These are phyloP conservation scores for Carpatolechia fugitivella DNA, from an alignment of 2,888 invertebrate genomes.

Conservation along the genomic window DNA sequence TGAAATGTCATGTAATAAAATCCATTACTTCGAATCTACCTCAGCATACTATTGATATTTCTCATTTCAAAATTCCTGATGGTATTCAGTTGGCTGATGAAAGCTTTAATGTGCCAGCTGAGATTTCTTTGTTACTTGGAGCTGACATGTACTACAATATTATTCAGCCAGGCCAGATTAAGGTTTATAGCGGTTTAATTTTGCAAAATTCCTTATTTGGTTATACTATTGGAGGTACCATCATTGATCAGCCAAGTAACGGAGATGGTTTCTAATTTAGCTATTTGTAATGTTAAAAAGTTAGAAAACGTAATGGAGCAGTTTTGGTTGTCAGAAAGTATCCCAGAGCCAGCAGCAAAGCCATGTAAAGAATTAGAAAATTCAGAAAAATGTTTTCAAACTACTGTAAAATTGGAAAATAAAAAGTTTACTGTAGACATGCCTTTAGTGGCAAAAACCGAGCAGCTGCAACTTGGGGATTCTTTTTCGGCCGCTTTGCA, in stretches of 20 bases:
- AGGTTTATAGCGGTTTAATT: conserved; percentile 13
- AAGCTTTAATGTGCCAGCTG: conserved; percentile 11
- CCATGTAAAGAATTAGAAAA: conserved; percentile 6
- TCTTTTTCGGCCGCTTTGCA: conserved; percentile 22
- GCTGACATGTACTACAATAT: conserved; percentile 21
- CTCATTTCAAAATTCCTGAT: conserved; percentile 1
- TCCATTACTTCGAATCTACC: conserved; percentile 10
- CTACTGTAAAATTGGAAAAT: background rate
- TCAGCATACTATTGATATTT: conserved; percentile 6
- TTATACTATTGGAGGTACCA: conserved; percentile 20
- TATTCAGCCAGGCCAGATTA: conserved; percentile 14
- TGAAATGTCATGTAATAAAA: background rate
- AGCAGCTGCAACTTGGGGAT: conserved; percentile 20
- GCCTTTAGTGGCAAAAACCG: conserved; percentile 5
- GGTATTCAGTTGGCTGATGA: conserved; percentile 15
- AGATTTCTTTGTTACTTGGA: conserved; percentile 20
- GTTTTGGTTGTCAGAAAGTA: conserved; percentile 26
- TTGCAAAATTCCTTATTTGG: conserved; percentile 25
- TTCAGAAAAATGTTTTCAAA: conserved; percentile 16
- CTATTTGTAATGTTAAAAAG: conserved; percentile 15
- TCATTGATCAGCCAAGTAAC: background rate
- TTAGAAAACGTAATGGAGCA: conserved; percentile 24
- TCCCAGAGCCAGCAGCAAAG: conserved; percentile 12
- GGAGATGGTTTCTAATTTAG: conserved; percentile 13
- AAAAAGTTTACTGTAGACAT: conserved; percentile 17